These are phyloP conservation scores for Frankliniella fusca DNA, from an alignment of 2,888 invertebrate genomes.

Conservation along the genomic window DNA sequence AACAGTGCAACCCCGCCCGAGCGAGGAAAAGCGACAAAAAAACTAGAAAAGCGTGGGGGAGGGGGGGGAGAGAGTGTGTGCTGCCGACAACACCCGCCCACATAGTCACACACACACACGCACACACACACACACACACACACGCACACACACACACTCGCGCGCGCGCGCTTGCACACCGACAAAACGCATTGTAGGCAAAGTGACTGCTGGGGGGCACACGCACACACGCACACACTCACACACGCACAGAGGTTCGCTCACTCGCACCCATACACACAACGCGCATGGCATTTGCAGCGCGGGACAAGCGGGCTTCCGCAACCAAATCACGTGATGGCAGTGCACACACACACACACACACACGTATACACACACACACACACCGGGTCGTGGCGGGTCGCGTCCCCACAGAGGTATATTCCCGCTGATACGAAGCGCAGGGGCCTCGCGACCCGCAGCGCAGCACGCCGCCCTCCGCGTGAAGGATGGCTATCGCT, in stretches of 20 bases:
- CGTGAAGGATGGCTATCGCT: neutral
- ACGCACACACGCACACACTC: neutral
- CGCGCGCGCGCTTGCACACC: too few species aligned
- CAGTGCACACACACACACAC: neutral
- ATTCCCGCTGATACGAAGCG: neutral
- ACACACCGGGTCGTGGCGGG: neutral
- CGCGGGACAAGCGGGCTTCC: neutral
- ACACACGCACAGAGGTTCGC: neutral
- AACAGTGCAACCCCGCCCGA: too few species aligned
- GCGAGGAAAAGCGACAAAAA: too few species aligned
- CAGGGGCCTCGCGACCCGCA: neutral
- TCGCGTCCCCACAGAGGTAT: constrained; percentile 1
- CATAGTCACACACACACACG: too few species aligned
- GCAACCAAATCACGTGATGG: constrained; percentile 6
- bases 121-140: too few species aligned
- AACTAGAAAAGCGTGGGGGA: too few species aligned
- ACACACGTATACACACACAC: too few species aligned
- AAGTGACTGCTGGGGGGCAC: neutral
- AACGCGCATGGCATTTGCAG: neutral
- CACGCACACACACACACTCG: too few species aligned
- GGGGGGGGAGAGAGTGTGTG: too few species aligned
- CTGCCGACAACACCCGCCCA: too few species aligned
- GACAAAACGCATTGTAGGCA: neutral
- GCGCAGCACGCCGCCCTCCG: too few species aligned
- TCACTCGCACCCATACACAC: neutral